phyloP scores from a whole-genome alignment of 2,797 vertebrate genomes.

The Bradypus variegatus region DNA sequence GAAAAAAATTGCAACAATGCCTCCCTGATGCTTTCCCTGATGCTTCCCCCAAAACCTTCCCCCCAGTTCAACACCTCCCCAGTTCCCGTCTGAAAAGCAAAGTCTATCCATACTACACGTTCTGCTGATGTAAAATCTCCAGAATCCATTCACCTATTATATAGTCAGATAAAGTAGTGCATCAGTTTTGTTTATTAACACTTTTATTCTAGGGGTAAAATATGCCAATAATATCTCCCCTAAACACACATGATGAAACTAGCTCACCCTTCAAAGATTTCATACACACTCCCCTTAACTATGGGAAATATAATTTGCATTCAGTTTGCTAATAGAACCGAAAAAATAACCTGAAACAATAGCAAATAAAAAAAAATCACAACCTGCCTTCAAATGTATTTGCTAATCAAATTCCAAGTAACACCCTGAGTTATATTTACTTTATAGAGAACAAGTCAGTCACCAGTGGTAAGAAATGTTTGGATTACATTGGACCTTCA shows the following conservation, averaged over 20 bases:
- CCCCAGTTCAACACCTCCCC: not conserved
- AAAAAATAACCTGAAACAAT: not conserved
- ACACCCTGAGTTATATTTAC: not conserved
- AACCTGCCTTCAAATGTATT: not conserved
- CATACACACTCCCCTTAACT: not conserved
- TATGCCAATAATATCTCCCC: not conserved
- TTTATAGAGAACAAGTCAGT: not conserved
- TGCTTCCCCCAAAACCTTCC: not conserved
- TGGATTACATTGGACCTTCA: not conserved
- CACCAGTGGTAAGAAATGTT: not conserved
- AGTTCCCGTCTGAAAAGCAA: not conserved
- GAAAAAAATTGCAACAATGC: rapidly evolving
- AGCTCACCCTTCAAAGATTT: not conserved
- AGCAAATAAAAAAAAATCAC: not conserved
- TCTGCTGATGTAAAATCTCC: not conserved
- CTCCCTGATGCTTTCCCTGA: too few relatives aligned
- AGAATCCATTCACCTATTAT: not conserved
- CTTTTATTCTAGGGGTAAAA: not conserved
- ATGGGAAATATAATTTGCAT: not conserved
- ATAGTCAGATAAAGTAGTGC: not conserved
- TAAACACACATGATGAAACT: not conserved
- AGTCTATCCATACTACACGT: not conserved
- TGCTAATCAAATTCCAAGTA: not conserved
- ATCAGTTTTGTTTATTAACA: not conserved
- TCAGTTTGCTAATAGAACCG: not conserved